Evolutionary conservation across 2,888 invertebrate species (phyloP).

Genomic region (Drosophila niveifrons): DNA sequence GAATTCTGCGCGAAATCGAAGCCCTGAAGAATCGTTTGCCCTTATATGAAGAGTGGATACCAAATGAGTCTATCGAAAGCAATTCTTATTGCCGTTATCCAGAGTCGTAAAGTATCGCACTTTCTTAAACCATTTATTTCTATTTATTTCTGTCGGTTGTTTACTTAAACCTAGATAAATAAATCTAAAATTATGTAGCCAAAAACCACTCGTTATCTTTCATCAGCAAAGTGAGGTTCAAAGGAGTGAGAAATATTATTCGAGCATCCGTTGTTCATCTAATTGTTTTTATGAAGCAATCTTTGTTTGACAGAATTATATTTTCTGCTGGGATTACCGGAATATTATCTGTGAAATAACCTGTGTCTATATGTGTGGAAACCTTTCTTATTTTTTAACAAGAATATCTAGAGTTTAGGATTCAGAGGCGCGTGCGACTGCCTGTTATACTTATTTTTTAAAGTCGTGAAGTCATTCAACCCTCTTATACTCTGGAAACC

Average conservation of each 20-base stretch:
- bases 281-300: no score
- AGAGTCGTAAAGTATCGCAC: constrained; percentile 79
- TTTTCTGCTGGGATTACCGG: no score
- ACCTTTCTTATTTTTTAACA: not conserved
- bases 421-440: not conserved
- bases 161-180: constrained; percentile 41
- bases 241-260: no score
- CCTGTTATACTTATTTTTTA: not conserved
- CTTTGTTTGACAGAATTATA: no score
- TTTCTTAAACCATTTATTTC: constrained; percentile 9
- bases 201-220: not conserved
- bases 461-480: not conserved
- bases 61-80: constrained; percentile 86
- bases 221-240: no score
- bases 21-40: constrained; percentile 85
- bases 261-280: no score
- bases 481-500: not conserved
- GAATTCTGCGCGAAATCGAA: constrained; percentile 87
- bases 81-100: constrained; percentile 87
- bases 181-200: constrained; percentile 38
- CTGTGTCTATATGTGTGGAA: not conserved
- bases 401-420: not conserved
- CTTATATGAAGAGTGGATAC: constrained; percentile 87
- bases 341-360: not conserved
- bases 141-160: not conserved